Evolutionary conservation across 2,113 vertebrate genomes (phyloP).

Genomic region (Spea bombifrons): DNA sequence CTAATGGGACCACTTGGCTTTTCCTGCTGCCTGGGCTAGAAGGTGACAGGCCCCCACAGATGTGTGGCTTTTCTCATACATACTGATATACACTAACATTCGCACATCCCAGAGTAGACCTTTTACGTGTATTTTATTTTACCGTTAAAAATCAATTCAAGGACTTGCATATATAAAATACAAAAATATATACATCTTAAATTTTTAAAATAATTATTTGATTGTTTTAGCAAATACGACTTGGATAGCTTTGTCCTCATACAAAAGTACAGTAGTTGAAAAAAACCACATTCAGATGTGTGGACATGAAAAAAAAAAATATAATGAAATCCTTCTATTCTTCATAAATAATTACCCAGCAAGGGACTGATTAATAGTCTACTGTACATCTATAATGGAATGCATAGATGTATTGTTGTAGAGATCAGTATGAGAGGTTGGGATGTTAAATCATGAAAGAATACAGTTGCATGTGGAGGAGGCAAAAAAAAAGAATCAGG

Average conservation of each 20-base stretch:
- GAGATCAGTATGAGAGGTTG: conserved; percentile 60
- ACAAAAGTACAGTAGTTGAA: conserved; percentile 22
- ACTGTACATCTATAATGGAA: conserved; percentile 65
- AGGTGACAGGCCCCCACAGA: no score
- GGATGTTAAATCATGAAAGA: conserved; percentile 65
- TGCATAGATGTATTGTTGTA: conserved; percentile 62
- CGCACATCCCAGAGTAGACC: no score
- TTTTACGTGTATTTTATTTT: no score
- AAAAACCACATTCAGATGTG: conserved; percentile 16
- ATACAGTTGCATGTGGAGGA: conserved; percentile 47
- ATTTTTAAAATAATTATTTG: not conserved
- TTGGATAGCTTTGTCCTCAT: conserved; percentile 20
- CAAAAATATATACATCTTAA: no score
- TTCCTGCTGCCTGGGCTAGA: no score
- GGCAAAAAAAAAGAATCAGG: conserved; percentile 47
- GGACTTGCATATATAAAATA: no score
- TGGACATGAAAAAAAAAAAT: conserved; percentile 22
- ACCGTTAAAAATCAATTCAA: no score
- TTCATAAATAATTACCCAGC: conserved; percentile 63
- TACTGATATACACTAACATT: no score
- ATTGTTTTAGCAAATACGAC: conserved; percentile 43
- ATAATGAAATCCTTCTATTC: conserved; percentile 46
- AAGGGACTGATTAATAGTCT: conserved; percentile 72
- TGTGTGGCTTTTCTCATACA: no score
- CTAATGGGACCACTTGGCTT: no score